Base-by-base conservation (phyloP, 2,888 invertebrate genomes). In the Eupithecia insigniata region DNA sequence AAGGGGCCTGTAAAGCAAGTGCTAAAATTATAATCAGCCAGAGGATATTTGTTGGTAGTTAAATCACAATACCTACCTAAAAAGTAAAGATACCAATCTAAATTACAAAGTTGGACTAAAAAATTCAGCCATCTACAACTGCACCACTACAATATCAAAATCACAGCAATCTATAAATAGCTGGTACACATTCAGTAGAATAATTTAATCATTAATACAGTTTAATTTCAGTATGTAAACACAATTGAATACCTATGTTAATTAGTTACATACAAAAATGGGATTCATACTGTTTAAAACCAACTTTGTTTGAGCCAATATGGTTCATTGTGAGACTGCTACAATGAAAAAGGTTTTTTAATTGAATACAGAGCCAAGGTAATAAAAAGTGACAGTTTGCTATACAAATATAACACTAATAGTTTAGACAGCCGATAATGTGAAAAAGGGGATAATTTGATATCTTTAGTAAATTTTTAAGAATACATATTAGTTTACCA, bases 131-230 rank as follows among this genome's bases (percentile, higher is more conserved):
- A 89, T 82, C 88, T 90, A 90, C 87, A 88, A 88, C 87, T 87
- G 88, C 87, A 89, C 88, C 88, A 91, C 90, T 90, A 92, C 81
- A 78, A 82, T 85, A 85, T 84, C 80, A 81, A 87, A 85, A 83
- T 75, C 80, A 83, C 84, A 87, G 84, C 86, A 83, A 76, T 76
- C 87, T 88, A 89, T 87, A 83, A 66, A 69, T 43, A 70, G 73
- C 73, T n/a, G 69, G 58, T 70, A 70, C 78, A 73, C 69, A 73
- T 73, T 76, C 28, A 69, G 67, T 69, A 12, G n/a, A 22, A 32
- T 14, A n/a, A 34, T 22, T 61, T 1, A n/a, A 22, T 12, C 4
- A 26, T 28, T 1, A 28, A 18, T 2, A 60, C 12, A 60, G 16
- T 28, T 28, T 18, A 14, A 60, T 39, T 39, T 39, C 3, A 58